Conservation (phyloP, 2,113 vertebrate genomes). For the Prunella fulvescens region DNA sequence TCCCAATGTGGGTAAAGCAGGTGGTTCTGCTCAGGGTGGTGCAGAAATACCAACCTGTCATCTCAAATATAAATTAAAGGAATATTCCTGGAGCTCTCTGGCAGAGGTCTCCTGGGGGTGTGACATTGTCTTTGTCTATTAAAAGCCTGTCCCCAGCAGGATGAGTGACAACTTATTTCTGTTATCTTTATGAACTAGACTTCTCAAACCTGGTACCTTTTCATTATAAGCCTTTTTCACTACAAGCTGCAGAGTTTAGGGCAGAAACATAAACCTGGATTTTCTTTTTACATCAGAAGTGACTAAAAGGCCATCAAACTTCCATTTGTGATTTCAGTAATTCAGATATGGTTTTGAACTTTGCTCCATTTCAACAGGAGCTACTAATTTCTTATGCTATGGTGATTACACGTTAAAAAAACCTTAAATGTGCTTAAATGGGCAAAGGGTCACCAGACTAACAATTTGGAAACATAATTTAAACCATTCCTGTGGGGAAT, state of each 20-base stretch:
- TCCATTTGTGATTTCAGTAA: neutral
- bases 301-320: neutral
- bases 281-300: neutral
- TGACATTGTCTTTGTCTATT: neutral
- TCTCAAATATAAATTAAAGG: slow-evolving; percentile 21
- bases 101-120: neutral
- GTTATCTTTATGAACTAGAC: neutral
- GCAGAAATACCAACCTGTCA: slow-evolving; percentile 14
- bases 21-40: neutral
- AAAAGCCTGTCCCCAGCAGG: neutral
- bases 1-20: neutral
- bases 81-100: neutral
- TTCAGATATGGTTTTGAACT: neutral
- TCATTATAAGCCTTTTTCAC: neutral
- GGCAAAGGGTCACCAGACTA: neutral
- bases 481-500: neutral
- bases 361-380: neutral
- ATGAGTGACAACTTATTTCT: slow-evolving; percentile 13
- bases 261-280: neutral
- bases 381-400: neutral
- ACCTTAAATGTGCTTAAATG: neutral
- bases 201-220: neutral
- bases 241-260: neutral
- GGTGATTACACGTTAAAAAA: neutral
- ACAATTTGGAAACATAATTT: neutral